These are phyloP conservation scores for Pachyseris speciosa DNA, from an alignment of 64 coral and sea anemone species.

Conservation along the genomic window DNA sequence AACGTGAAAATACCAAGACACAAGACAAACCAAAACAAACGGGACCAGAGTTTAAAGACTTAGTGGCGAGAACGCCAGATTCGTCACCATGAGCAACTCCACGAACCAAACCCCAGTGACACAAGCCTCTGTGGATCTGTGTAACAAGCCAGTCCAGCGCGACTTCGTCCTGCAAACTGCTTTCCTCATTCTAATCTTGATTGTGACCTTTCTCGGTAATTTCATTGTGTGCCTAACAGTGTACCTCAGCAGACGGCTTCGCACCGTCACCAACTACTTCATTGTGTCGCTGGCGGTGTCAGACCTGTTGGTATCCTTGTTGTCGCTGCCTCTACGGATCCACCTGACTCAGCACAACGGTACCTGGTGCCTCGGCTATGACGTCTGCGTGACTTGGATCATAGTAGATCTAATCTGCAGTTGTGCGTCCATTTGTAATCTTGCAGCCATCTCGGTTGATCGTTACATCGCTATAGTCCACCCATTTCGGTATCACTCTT, in stretches of 20 bases:
- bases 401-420: slow-evolving; percentile 69
- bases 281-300: slow-evolving; percentile 87
- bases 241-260: slow-evolving; percentile 55
- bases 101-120: background rate
- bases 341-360: slow-evolving; percentile 76
- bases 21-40: background rate
- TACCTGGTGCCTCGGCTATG: slow-evolving; percentile 63
- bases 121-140: background rate
- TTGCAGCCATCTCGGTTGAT: slow-evolving; percentile 91
- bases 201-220: slow-evolving; percentile 61
- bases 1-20: background rate
- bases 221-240: slow-evolving; percentile 56
- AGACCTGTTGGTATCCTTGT: slow-evolving; percentile 74
- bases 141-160: background rate
- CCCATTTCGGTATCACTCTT: slow-evolving; percentile 74
- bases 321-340: slow-evolving; percentile 76
- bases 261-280: slow-evolving; percentile 85
- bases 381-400: slow-evolving; percentile 64
- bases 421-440: slow-evolving; percentile 88
- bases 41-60: background rate
- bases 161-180: slow-evolving; percentile 48
- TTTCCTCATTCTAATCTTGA: slow-evolving; percentile 52
- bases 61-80: background rate
- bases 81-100: background rate
- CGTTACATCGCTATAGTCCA: slow-evolving; percentile 81